Base-by-base conservation (phyloP, 2,888 invertebrate species). In the Hirtodrosophila cameraria region DNA sequence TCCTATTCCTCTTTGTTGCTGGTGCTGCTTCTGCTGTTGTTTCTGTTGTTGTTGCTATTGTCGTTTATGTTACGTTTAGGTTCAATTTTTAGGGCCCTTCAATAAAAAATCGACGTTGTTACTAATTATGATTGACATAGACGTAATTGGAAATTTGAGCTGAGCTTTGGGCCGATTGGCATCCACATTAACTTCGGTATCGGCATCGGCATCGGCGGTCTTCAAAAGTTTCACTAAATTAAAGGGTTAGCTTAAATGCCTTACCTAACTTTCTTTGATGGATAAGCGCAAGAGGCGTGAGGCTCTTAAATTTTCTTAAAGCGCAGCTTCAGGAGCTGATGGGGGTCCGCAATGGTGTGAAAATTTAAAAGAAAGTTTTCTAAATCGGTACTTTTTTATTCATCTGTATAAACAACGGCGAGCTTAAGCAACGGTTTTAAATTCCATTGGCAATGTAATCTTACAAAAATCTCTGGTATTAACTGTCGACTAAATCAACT, bases 111-210 rank as follows among this genome's bases (percentile, higher is more conserved):
- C 86, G 83, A 80, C 81, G 83, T 88, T 89, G 86, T 87, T 88
- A 86, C 83, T 89, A 88, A 88, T 89, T 88, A 85, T 88, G 88
- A 89, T 88, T 89, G 88, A 88, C 88, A 88, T 77, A 74, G 73
- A 82, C 75, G 75, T 88, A 88, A 89, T 88, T 88, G 81, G 83
- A 89, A 87, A 85, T 86, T 77, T 78, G 72, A 82, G 76, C 70
- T 64, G 55, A 82, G 86, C 86, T 79, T 68, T 74, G 63, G 67
- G 75, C 57, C 65, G 59, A 75, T 64, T 72, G 62, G 54, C 53
- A 58, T 46, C 59, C 43, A 20, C 57, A 46, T 54, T 36, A 48
- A 36, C 7, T 15, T 41, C 35, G 16, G 38, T 41, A 33, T 35
- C 54, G 15, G 28, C 38, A 33, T 49, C 72, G 80, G 78, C 73